Percentiles rank a stretch among this genome's conserved stretches.
These are phyloP conservation scores for Luperina nickerlii DNA, from an alignment of 2,888 invertebrate genomes.

Conservation along the genomic window DNA sequence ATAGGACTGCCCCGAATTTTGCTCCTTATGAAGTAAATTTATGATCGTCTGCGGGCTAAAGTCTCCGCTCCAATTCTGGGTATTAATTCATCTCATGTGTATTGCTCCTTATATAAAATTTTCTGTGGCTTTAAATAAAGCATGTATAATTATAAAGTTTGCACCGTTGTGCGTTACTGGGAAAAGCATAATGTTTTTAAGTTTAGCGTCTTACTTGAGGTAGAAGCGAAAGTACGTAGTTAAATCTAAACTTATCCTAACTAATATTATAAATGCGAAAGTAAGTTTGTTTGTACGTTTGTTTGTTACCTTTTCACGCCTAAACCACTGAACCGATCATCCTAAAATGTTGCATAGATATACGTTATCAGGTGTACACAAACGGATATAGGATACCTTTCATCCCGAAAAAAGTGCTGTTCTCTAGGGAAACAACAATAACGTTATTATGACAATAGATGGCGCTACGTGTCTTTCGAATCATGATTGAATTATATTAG, in stretches of 20 bases:
- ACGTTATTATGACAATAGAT: no score
- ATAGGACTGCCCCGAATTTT: slow-evolving; percentile 54
- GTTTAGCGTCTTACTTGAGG: slow-evolving; percentile 1
- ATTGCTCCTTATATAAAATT: slow-evolving; percentile 44
- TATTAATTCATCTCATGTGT: slow-evolving; percentile 63
- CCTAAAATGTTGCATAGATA: no score
- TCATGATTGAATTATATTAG: no score
- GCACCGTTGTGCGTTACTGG: slow-evolving; percentile 13
- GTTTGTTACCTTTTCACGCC: no score
- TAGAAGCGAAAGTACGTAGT: neutral
- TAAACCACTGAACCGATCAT: no score
- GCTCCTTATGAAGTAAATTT: slow-evolving; percentile 63
- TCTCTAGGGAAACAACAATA: no score
- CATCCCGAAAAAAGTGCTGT: no score
- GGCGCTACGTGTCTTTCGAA: no score
- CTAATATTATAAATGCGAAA: neutral
- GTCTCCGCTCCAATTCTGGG: slow-evolving; percentile 47
- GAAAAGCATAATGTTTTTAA: slow-evolving; percentile 29
- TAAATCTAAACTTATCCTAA: neutral
- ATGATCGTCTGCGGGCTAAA: slow-evolving; percentile 60
- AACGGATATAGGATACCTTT: no score
- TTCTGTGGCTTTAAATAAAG: slow-evolving; percentile 55
- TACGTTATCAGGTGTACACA: no score
- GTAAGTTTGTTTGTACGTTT: no score
- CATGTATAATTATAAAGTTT: slow-evolving; percentile 59